phyloP scores from a whole-genome alignment of 2,797 vertebrate genomes.

The Adelosebastes latens region DNA sequence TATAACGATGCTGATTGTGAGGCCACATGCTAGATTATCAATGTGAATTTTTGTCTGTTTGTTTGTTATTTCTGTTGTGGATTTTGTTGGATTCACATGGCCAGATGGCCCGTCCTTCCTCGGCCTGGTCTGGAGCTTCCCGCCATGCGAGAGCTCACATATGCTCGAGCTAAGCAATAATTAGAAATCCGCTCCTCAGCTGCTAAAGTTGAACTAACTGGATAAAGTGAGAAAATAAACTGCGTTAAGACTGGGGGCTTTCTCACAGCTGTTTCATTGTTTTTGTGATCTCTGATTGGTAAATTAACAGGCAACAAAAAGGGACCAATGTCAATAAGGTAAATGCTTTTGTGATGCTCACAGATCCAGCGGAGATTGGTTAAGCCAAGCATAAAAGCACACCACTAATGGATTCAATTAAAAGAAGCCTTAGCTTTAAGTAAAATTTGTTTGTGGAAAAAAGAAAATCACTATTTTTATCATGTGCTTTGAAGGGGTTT shows the following conservation, averaged over 20 bases:
- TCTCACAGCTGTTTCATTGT: not conserved
- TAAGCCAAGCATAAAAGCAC: not conserved
- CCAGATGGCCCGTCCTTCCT: not conserved
- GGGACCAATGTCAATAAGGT: not conserved
- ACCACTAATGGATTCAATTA: not conserved
- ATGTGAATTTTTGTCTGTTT: not conserved
- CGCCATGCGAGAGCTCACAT: not conserved
- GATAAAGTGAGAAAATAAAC: slow-evolving; percentile 5
- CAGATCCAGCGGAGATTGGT: not conserved
- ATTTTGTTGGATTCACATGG: slow-evolving; percentile 6
- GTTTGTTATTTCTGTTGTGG: not conserved
- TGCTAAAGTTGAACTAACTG: not conserved
- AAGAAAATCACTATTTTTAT: not conserved
- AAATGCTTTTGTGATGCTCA: not conserved
- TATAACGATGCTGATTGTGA: not conserved
- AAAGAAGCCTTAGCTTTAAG: not conserved
- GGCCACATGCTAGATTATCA: not conserved
- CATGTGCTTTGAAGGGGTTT: not conserved
- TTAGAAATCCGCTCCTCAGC: not conserved
- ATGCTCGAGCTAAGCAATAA: slow-evolving; percentile 1
- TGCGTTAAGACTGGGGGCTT: not conserved
- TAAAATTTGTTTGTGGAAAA: not conserved
- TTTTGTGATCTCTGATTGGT: not conserved
- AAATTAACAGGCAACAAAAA: not conserved
- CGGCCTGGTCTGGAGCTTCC: not conserved